A percentile compares a stretch with the other conserved stretches of the same genome.
Conservation (phyloP, 1,140 invertebrate genomes). For the Holcopasites calliopsidis region DNA sequence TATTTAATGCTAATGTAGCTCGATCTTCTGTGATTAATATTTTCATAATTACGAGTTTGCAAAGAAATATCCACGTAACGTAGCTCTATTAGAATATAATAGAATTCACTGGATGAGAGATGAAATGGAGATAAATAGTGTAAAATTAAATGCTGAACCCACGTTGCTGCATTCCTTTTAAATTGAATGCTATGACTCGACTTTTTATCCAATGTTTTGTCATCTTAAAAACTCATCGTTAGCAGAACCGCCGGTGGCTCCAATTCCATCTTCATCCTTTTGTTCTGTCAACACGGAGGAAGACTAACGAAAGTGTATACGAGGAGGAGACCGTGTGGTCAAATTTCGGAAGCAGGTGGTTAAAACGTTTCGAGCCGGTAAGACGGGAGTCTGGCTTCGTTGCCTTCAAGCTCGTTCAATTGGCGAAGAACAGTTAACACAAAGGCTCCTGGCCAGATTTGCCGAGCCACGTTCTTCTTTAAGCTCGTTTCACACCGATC, state of each 20-base stretch:
- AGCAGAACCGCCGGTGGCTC: background rate
- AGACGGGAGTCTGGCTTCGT: constrained; percentile 59
- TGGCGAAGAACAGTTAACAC: constrained; percentile 37
- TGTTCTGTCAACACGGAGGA: constrained; percentile 6
- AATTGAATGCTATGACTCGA: no score
- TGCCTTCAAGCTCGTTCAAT: constrained; percentile 39
- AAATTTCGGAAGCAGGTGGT: constrained; percentile 76
- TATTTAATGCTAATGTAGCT: no score
- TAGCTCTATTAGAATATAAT: no score
- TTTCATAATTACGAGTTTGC: no score
- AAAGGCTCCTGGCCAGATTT: constrained; percentile 46
- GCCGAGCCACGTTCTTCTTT: constrained; percentile 10
- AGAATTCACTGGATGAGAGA: no score
- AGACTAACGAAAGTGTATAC: constrained; percentile 46
- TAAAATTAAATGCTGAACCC: no score
- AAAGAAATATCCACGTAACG: no score
- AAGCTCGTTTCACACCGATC: constrained; percentile 31
- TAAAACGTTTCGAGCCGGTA: constrained; percentile 62
- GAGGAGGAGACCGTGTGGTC: constrained; percentile 49
- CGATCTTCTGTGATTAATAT: no score
- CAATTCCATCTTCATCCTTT: constrained; percentile 27
- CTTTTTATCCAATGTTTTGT: no score
- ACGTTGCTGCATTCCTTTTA: background rate
- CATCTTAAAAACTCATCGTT: background rate
- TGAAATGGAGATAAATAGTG: no score